These are phyloP conservation scores for Cacoxenus indagator DNA, from an alignment of 2,888 invertebrate species.

Conservation along the genomic window DNA sequence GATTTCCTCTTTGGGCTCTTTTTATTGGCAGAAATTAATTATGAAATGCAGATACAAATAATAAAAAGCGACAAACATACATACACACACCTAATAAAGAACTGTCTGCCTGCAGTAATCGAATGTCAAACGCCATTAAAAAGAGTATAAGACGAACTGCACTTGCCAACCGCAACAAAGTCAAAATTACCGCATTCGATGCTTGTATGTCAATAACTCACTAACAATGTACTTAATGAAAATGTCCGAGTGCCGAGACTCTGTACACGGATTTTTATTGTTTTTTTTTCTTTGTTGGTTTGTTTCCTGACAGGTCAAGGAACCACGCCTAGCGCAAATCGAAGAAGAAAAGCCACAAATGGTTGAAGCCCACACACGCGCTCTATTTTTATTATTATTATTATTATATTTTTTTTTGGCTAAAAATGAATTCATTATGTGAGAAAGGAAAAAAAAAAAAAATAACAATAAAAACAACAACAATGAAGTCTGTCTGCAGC, in stretches of 20 bases:
- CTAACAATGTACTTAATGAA: conserved; percentile 44
- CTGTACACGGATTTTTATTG: background rate
- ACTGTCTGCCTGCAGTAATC: too few relatives aligned
- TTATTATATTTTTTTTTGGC: too few relatives aligned
- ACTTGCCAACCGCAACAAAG: background rate
- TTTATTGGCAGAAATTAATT: conserved; percentile 61
- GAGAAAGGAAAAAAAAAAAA: background rate
- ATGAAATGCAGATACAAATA: conserved; percentile 33
- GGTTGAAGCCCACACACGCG: conserved; percentile 9
- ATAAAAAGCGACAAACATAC: conserved; percentile 53
- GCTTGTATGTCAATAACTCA: background rate
- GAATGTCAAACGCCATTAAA: background rate
- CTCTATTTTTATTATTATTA: conserved; percentile 8
- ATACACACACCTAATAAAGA: conserved; percentile 37
- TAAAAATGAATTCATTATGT: background rate
- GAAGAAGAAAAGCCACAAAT: conserved; percentile 14
- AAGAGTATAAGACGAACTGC: background rate
- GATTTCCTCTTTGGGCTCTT: background rate
- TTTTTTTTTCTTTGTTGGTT: background rate
- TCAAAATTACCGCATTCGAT: background rate
- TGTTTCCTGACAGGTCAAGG: background rate
- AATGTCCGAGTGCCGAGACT: conserved; percentile 42
- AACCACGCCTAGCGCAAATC: background rate
- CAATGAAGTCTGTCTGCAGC: background rate
- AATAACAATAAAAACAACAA: background rate